Conservation (phyloP, 2,797 vertebrate species). For the Macropus fuliginosus region DNA sequence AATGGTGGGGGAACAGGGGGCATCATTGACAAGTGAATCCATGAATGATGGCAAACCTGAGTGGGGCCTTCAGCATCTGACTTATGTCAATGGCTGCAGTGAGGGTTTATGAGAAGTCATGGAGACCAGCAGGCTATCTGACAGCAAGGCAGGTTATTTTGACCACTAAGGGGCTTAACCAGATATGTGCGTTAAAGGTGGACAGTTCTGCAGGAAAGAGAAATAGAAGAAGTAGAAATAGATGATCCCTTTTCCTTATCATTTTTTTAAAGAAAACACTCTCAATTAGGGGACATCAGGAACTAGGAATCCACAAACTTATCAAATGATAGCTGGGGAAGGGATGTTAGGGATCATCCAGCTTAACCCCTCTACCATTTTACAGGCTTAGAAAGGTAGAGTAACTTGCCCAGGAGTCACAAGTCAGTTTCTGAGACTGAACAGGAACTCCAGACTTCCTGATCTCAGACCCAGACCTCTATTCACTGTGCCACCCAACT, state of each 20-base stretch:
- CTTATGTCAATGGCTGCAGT: slow-evolving; percentile 52
- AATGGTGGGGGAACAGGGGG: neutral
- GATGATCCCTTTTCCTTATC: neutral
- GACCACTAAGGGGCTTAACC: neutral
- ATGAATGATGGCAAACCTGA: slow-evolving; percentile 63
- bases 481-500: neutral
- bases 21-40: slow-evolving; percentile 59
- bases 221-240: neutral
- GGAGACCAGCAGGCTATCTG: neutral
- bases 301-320: neutral
- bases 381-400: neutral
- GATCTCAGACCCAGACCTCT: neutral
- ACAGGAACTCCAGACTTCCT: neutral
- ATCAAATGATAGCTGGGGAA: neutral
- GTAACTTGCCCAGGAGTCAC: neutral
- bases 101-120: slow-evolving; percentile 12
- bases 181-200: neutral
- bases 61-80: slow-evolving; percentile 48
- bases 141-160: neutral
- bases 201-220: neutral
- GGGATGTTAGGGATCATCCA: neutral
- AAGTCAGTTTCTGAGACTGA: neutral
- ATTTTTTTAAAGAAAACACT: neutral
- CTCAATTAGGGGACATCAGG: neutral
- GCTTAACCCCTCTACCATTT: neutral